Evolutionary conservation across 2,113 vertebrate genomes (phyloP).

Genomic region (Lontra canadensis): DNA sequence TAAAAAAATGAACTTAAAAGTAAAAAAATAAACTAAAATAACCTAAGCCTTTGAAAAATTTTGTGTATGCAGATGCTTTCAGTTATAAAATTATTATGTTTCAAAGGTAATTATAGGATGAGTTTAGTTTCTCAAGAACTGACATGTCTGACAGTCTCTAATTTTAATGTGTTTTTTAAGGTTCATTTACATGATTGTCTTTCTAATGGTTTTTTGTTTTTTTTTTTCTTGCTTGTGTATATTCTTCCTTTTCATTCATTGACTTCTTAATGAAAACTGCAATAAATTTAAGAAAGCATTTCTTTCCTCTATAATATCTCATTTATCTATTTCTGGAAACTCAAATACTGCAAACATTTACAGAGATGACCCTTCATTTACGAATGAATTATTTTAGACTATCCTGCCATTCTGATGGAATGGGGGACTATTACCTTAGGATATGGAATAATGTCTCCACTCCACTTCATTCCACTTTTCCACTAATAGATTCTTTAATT

Average conservation of each 20-base stretch:
- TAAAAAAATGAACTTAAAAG: conserved; percentile 22
- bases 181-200: background rate
- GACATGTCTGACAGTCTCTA: background rate
- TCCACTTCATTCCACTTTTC: background rate
- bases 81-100: background rate
- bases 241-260: background rate
- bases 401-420: background rate
- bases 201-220: background rate
- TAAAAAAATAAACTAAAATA: background rate
- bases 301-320: background rate
- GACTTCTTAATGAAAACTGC: background rate
- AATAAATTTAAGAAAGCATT: background rate
- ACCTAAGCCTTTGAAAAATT: background rate
- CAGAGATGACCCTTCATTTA: background rate
- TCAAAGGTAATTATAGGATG: conserved; percentile 59
- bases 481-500: background rate
- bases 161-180: conserved; percentile 56
- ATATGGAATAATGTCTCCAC: background rate
- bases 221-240: background rate
- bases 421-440: background rate
- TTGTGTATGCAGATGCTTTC: background rate
- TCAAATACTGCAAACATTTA: background rate
- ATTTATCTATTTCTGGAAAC: background rate
- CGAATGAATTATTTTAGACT: background rate
- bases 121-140: background rate